Conservation (phyloP, 2,113 vertebrate genomes). For the Stictonetta naevosa region DNA sequence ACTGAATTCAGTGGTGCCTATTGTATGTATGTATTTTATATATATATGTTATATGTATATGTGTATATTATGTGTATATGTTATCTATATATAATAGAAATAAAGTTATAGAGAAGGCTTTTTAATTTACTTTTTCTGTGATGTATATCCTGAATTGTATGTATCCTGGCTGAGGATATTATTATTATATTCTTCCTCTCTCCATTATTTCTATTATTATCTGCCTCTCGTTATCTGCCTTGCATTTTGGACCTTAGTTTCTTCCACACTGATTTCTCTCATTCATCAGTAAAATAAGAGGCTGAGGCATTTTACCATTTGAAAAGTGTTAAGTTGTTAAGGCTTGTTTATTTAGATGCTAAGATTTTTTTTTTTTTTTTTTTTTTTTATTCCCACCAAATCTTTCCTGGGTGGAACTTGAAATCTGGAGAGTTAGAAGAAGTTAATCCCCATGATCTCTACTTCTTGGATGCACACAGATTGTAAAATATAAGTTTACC, state of each 20-base stretch:
- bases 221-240: neutral
- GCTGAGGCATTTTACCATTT: neutral
- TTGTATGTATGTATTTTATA: neutral
- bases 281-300: neutral
- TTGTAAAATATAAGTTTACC: constrained; percentile 53
- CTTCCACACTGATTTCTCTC: neutral
- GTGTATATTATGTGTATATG: too few relatives aligned
- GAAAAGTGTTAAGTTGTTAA: constrained; percentile 6
- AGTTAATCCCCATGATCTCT: constrained; percentile 8
- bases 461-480: constrained; percentile 32
- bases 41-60: too few relatives aligned
- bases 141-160: neutral
- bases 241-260: neutral
- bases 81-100: too few relatives aligned
- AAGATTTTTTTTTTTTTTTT: neutral
- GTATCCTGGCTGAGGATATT: neutral
- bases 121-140: neutral
- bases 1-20: neutral
- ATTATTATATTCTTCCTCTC: neutral
- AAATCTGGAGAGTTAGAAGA: neutral
- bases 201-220: neutral
- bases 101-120: too few relatives aligned
- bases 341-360: constrained; percentile 9
- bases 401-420: neutral
- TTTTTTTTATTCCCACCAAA: neutral